Conservation (phyloP, 2,113 vertebrate genomes). For the Thomomys bottae region DNA sequence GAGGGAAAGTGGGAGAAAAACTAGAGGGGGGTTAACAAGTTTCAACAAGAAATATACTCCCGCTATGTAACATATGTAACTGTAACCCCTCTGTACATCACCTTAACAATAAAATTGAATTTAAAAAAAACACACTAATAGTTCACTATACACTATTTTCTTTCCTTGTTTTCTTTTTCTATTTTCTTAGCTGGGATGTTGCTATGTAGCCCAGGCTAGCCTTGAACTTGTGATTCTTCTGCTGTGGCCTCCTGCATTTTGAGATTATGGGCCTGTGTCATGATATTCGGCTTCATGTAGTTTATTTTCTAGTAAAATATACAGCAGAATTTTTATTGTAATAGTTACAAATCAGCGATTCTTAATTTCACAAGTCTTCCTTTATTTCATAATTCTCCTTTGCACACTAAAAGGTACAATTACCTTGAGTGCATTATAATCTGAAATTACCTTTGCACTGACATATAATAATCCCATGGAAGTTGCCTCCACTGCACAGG, state of each 20-base stretch:
- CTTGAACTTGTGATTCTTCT: not conserved
- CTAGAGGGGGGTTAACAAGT: too few species aligned
- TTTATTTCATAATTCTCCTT: not conserved
- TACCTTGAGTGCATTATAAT: not conserved
- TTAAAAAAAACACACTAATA: too few species aligned
- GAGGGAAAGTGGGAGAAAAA: too few species aligned
- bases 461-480: not conserved
- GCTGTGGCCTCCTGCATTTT: not conserved
- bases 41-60: too few species aligned
- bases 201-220: not conserved
- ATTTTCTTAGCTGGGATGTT: not conserved
- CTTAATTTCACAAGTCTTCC: conserved; percentile 45
- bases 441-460: conserved; percentile 46
- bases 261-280: not conserved
- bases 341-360: not conserved
- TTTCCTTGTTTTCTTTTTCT: not conserved
- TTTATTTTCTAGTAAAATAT: not conserved
- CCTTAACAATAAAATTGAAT: too few species aligned
- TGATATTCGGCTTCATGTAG: not conserved
- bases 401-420: not conserved
- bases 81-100: too few species aligned
- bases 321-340: not conserved
- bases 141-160: not conserved
- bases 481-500: not conserved
- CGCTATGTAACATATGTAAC: too few species aligned